phyloP scores from a whole-genome alignment of 2,113 vertebrate genomes.

The Donacobius atricapilla region DNA sequence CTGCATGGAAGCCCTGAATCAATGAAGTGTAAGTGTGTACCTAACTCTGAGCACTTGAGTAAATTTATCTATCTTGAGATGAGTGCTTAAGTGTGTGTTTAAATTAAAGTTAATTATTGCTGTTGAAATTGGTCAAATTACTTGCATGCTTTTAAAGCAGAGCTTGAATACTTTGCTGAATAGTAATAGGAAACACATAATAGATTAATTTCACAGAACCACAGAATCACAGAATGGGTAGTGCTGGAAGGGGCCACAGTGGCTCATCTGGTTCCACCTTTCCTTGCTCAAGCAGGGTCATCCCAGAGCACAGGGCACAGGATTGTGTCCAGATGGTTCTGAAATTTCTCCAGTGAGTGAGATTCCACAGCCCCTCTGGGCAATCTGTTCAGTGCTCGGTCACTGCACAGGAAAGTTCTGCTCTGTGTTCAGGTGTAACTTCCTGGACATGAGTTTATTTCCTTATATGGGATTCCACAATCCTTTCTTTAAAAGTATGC shows the following conservation, averaged over 20 bases:
- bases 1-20: neutral
- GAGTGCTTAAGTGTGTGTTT: conserved; percentile 15
- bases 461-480: neutral
- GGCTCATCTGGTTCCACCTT: neutral
- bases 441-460: neutral
- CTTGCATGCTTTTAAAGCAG: conserved; percentile 11
- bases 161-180: neutral
- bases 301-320: neutral
- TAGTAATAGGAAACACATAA: neutral
- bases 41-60: conserved; percentile 28
- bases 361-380: neutral
- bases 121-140: conserved; percentile 25
- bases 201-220: neutral
- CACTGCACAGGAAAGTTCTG: neutral
- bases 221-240: neutral
- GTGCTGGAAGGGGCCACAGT: neutral
- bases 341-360: neutral
- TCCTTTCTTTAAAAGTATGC: neutral
- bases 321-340: neutral
- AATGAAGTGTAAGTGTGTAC: neutral
- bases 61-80: conserved; percentile 38
- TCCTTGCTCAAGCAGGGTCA: neutral
- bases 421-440: neutral
- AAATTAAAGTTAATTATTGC: conserved; percentile 40
- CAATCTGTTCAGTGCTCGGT: neutral